Evolutionary conservation across 2,113 vertebrate genomes (phyloP), one percentile per base, ranked within the genome.

Genomic region (Cavia porcellus): DNA sequence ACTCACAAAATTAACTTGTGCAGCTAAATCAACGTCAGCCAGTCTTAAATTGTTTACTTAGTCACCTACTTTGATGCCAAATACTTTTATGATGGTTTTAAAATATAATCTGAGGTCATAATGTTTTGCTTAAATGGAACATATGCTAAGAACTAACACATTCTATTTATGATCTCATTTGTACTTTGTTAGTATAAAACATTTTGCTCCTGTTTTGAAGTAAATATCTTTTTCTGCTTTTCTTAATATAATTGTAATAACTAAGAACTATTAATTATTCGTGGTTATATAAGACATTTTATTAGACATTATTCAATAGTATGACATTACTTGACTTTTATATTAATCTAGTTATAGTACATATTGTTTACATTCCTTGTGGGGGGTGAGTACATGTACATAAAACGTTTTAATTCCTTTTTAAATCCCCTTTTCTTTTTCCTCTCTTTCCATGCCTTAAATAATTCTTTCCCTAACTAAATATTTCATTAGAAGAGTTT

Each of bases 51-150:
- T 96, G 30, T 95, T 62, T 86, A 61, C 57, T 89, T n/a, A 38
- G 84, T 82, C 42, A 97, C 15, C 25, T 92, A 35, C 55, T 97
- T 97, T 97, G 83, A 95, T 92, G 83, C 15, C 94, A 81, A 70
- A 28, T 74, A 42, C 50, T 85, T 93, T 90, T 94, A 85, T n/a
- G 25, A 61, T 89, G 52, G 17, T 14, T 84, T 95, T 96, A 88
- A 90, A 45, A 96, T 98, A 72, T 82, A 94, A 83, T 83, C 42
- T 96, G 90, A 97, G 91, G 72, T 97, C 30, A 96, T 98, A 66
- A 64, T 81, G 2, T 93, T 97, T 97, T 95, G 47, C 20, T 62
- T 86, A 96, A 82, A 93, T 45, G 68, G 30, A 95, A n/a, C 88
- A 57, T 83, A 98, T 94, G 66, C 42, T 96, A 64, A 97, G 70